Conservation (phyloP, 2,113 vertebrate genomes). For the Odontophorus gujanensis region DNA sequence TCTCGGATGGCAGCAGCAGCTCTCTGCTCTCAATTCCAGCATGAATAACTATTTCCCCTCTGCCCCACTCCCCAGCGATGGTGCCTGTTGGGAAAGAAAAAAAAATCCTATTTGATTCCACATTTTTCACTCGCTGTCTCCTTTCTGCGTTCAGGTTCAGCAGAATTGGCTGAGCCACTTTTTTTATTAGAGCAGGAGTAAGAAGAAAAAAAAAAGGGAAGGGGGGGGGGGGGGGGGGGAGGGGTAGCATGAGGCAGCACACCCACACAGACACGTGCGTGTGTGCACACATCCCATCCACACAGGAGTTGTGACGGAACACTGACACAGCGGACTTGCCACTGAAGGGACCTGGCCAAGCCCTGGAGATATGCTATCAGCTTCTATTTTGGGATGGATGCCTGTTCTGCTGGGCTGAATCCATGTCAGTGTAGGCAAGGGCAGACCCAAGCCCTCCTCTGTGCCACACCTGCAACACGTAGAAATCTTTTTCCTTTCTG, state of each 20-base stretch:
- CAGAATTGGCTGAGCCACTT: conserved; percentile 45
- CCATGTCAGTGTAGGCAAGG: fast-evolving
- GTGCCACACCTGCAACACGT: background rate
- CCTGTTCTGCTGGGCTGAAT: background rate
- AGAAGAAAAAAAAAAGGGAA: background rate
- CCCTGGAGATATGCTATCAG: background rate
- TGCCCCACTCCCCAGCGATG: background rate
- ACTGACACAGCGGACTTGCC: background rate
- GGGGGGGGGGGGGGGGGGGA: background rate
- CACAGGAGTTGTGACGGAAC: background rate
- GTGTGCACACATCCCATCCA: background rate
- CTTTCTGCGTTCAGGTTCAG: conserved; percentile 27
- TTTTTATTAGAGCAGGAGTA: background rate
- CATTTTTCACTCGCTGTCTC: conserved; percentile 54
- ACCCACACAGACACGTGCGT: background rate
- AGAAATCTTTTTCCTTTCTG: background rate
- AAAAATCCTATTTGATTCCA: conserved; percentile 24
- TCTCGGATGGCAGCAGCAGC: background rate
- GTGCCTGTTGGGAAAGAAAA: background rate
- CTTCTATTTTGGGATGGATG: background rate
- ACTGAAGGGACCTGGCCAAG: fast-evolving
- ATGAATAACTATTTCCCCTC: background rate
- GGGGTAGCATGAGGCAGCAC: background rate
- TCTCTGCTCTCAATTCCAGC: background rate
- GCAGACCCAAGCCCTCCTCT: fast-evolving